Evolutionary conservation across 2,888 invertebrate genomes (phyloP).

Genomic region (Athalia cordata): DNA sequence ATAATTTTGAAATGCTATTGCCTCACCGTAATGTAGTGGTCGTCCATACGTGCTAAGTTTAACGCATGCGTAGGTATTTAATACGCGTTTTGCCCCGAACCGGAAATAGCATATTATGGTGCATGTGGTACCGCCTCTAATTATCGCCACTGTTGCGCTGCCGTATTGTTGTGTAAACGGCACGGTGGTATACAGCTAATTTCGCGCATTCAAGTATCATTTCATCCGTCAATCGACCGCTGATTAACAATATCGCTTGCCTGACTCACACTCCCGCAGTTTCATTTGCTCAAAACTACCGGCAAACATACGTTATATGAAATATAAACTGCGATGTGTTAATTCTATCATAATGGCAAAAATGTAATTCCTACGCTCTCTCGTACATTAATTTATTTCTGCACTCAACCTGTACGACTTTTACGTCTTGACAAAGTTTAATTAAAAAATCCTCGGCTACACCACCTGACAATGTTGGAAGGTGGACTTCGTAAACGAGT

Average conservation of each 20-base stretch:
- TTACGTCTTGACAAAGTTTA: slow-evolving; percentile 12
- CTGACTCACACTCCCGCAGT: background rate
- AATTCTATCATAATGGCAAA: no score
- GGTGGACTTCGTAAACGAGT: no score
- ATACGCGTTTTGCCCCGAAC: slow-evolving; percentile 18
- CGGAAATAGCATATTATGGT: background rate
- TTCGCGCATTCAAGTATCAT: slow-evolving; percentile 66
- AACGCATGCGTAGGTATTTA: slow-evolving; percentile 52
- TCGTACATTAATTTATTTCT: no score
- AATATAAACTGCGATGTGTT: background rate
- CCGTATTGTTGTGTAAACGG: background rate
- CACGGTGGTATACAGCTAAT: slow-evolving; percentile 63
- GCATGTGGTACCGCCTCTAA: slow-evolving; percentile 53
- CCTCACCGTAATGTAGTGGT: slow-evolving; percentile 1
- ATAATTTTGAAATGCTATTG: slow-evolving; percentile 49
- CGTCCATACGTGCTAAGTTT: slow-evolving; percentile 50
- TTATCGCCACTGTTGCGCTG: slow-evolving; percentile 57
- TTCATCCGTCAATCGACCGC: slow-evolving; percentile 63
- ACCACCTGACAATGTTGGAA: no score
- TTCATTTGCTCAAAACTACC: background rate
- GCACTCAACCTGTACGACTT: background rate
- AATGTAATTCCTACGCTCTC: no score
- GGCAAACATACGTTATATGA: background rate
- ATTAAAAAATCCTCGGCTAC: background rate
- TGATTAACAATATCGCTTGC: slow-evolving; percentile 59